Evolutionary conservation across 2,797 vertebrate species (phyloP), one percentile per base, ranked within the genome.

Genomic region (Neopelma chrysocephalum): DNA sequence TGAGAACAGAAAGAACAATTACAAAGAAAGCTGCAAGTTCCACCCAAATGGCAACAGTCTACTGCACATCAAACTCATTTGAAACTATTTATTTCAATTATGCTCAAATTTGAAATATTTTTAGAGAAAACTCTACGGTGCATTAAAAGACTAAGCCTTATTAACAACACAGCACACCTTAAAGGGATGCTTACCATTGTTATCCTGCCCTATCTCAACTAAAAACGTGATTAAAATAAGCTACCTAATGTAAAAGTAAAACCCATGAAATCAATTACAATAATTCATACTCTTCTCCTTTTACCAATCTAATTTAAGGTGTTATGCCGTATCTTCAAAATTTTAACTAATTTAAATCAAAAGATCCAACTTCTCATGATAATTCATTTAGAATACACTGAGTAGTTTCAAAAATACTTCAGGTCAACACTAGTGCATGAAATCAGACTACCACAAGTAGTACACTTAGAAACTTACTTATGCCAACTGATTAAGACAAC

Each of bases 391-490:
- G 29, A 87, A 94, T 57, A 84, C 17, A 68, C 3, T 3, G 71
- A 92, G 57, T 17, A 31, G 32, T 96, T 94, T 54, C 12, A 91
- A 85, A 84, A 90, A 80, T 51, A 65, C 42, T 87, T 93, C 48
- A 68, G 26, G 36, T 73, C 62, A 89, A 82, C 43, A 50, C 10
- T 21, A 79, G 31, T n/a, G 23, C 32, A 6, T 23, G 31, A 89
- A 75, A 64, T 47, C 45, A 75, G n/a, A 89, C n/a, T 32, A 71
- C 45, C 48, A 36, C 0, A 0, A 80, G n/a, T 15, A 70, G 17
- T 38, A 65, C 13, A 42, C 53, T 58, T 66, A 38, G 18, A 88
- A 77, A 54, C 14, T 23, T 8, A 34, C 14, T 73, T 88, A 71
- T 6, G 19, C n/a, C 62, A 94, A 79, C 27, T 57, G 32, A 84